Evolutionary conservation across 2,888 invertebrate species (phyloP).

Genomic region (Alitta virens): DNA sequence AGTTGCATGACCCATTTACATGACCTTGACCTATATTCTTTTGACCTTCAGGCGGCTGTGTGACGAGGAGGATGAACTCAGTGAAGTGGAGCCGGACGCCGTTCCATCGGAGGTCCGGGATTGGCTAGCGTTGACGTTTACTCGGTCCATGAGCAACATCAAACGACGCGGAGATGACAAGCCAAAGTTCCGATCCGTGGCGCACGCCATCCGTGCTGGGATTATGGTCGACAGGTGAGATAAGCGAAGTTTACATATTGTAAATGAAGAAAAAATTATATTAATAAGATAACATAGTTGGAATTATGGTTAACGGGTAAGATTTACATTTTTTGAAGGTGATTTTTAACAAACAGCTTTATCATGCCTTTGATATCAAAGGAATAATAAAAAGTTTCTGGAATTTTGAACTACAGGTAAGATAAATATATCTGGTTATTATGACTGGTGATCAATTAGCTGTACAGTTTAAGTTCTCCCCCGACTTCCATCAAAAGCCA

Average conservation of each 20-base stretch:
- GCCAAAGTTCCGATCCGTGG: slow-evolving; percentile 85
- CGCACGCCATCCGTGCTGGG: slow-evolving; percentile 92
- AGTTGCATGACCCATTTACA: background rate
- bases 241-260: background rate
- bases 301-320: too few species aligned
- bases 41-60: slow-evolving; percentile 49
- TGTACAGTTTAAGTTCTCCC: too few species aligned
- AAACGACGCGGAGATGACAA: slow-evolving; percentile 62
- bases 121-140: slow-evolving; percentile 95
- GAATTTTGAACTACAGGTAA: too few species aligned
- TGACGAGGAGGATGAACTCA: slow-evolving; percentile 87
- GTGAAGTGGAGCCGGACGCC: slow-evolving; percentile 93
- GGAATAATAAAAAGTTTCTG: too few species aligned
- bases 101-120: slow-evolving; percentile 94
- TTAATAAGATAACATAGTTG: too few species aligned
- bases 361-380: too few species aligned
- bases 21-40: background rate
- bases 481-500: too few species aligned
- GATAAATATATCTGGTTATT: too few species aligned
- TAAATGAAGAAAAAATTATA: background rate
- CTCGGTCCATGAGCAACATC: slow-evolving; percentile 63
- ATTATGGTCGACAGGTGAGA: slow-evolving; percentile 82
- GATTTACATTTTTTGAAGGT: too few species aligned
- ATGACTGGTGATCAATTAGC: too few species aligned
- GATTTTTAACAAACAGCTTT: too few species aligned